A percentile compares a stretch with the other conserved stretches of the same genome.
Conservation (phyloP, 2,113 vertebrate species). For the Seriola dumerili region DNA sequence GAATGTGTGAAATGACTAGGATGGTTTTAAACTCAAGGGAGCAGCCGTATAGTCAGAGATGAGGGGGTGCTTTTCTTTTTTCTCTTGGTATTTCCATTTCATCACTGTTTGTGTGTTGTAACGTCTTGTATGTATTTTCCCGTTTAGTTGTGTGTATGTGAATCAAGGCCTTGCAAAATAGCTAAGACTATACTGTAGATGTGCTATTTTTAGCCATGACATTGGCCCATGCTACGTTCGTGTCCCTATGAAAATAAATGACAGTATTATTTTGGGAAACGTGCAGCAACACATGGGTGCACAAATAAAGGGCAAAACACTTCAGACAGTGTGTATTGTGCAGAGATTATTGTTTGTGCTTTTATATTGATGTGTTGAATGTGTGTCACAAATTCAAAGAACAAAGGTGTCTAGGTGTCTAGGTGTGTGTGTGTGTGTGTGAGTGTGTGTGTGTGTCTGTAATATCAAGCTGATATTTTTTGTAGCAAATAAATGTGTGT, state of each 20-base stretch:
- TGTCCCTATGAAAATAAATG: not conserved
- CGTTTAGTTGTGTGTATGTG: not conserved
- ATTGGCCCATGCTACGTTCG: not conserved
- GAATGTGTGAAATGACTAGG: not conserved
- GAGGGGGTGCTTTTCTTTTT: not conserved
- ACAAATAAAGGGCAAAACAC: not conserved
- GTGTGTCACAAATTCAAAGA: conserved; percentile 1
- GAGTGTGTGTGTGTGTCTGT: not conserved
- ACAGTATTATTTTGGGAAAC: not conserved
- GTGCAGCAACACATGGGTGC: not conserved
- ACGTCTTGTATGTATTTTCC: not conserved
- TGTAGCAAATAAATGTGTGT: conserved; percentile 33
- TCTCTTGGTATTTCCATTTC: not conserved
- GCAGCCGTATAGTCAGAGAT: not conserved
- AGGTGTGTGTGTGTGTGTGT: not conserved
- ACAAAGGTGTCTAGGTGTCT: not conserved
- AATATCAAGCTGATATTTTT: conserved; percentile 37
- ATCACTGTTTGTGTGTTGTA: not conserved
- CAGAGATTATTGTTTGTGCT: conserved; percentile 7
- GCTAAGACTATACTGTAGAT: not conserved
- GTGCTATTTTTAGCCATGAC: too few species aligned
- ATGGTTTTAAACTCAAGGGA: not conserved
- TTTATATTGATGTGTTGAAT: not conserved
- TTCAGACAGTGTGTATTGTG: not conserved
- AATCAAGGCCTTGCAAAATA: too few species aligned